These are phyloP conservation scores for Silvanus unidentatus DNA, from an alignment of 2,888 invertebrate species.

Conservation along the genomic window DNA sequence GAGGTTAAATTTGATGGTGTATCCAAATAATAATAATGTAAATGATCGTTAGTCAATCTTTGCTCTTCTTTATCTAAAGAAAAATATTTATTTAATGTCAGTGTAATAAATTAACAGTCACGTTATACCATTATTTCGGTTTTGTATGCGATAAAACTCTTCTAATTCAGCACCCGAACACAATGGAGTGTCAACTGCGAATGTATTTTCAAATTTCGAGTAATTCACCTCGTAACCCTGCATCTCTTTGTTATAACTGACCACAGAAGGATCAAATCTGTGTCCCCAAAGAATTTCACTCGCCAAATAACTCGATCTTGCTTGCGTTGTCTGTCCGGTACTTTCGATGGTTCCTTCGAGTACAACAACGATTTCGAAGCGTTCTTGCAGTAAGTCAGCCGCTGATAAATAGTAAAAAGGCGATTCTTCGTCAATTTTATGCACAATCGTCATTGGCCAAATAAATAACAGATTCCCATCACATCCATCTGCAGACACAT, in stretches of 20 bases:
- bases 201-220: conserved; percentile 76
- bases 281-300: conserved; percentile 84
- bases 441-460: conserved; percentile 93
- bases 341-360: conserved; percentile 85
- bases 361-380: conserved; percentile 80
- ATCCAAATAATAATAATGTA: too few species aligned
- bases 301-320: conserved; percentile 72
- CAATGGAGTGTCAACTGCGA: conserved; percentile 76
- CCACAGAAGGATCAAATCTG: conserved; percentile 68
- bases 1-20: too few species aligned
- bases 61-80: too few species aligned
- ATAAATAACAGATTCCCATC: conserved; percentile 87
- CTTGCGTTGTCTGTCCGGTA: conserved; percentile 76
- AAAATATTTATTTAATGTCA: too few species aligned
- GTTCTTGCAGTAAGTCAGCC: conserved; percentile 76
- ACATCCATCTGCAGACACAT: conserved; percentile 62
- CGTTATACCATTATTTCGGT: too few species aligned
- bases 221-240: conserved; percentile 77
- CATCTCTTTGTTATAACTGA: conserved; percentile 62
- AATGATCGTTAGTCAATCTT: too few species aligned
- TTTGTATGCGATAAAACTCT: conserved; percentile 57
- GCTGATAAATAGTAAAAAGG: conserved; percentile 88
- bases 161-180: conserved; percentile 67
- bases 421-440: conserved; percentile 77
- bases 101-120: too few species aligned